Evolutionary conservation across 2,113 vertebrate species (phyloP).

Genomic region (Cololabis saira): DNA sequence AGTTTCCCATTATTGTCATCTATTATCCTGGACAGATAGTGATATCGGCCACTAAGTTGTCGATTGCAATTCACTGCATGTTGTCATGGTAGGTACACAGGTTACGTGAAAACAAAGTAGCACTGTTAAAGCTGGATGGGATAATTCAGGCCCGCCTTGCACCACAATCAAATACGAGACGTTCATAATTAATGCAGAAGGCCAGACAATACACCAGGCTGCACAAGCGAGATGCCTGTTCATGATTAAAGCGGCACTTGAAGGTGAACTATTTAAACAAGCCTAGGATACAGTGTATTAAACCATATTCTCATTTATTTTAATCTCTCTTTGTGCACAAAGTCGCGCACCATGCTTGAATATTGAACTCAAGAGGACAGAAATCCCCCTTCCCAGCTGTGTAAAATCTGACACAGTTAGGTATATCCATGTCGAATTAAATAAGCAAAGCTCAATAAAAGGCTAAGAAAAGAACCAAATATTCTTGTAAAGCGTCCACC

Average conservation of each 20-base stretch:
- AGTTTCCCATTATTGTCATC: slow-evolving; percentile 81
- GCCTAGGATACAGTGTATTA: background rate
- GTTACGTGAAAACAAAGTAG: slow-evolving; percentile 67
- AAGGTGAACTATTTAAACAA: slow-evolving; percentile 7
- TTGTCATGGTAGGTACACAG: slow-evolving; percentile 48
- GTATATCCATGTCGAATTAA: background rate
- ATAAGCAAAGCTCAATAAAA: slow-evolving; percentile 15
- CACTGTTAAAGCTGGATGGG: slow-evolving; percentile 37
- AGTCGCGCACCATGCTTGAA: background rate
- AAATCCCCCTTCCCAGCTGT: slow-evolving; percentile 8
- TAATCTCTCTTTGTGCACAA: background rate
- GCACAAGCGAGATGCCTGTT: slow-evolving; percentile 20
- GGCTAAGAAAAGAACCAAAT: slow-evolving; percentile 13
- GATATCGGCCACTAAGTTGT: slow-evolving; percentile 59
- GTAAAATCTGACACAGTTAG: background rate
- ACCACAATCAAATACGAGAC: slow-evolving; percentile 37
- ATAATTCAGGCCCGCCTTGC: slow-evolving; percentile 47
- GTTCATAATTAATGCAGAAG: slow-evolving; percentile 56
- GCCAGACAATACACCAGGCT: slow-evolving; percentile 24
- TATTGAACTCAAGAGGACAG: background rate
- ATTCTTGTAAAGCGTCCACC: slow-evolving; percentile 18
- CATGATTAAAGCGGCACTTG: slow-evolving; percentile 41
- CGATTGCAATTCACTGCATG: slow-evolving; percentile 59
- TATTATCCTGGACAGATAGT: slow-evolving; percentile 75
- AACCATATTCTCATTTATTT: slow-evolving; percentile 5